These are phyloP conservation scores for Bombus consobrinus DNA, from an alignment of 1,140 invertebrate species.

Conservation along the genomic window DNA sequence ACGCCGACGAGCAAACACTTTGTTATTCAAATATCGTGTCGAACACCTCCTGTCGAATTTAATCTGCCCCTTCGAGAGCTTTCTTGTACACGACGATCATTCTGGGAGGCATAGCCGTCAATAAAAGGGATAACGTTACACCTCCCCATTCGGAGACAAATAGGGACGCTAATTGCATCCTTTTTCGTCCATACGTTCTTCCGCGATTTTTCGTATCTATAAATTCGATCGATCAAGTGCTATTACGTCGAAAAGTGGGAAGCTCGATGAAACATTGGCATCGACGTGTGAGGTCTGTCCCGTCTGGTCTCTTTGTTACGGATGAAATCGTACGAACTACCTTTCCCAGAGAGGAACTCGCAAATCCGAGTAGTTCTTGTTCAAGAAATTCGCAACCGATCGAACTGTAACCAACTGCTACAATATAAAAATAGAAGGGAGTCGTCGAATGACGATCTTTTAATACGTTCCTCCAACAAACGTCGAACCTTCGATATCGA, in stretches of 20 bases:
- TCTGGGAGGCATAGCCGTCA: background rate
- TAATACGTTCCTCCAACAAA: background rate
- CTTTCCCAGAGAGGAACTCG: background rate
- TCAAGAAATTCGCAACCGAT: background rate
- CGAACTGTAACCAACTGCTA: background rate
- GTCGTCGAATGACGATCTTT: background rate
- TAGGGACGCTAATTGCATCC: background rate
- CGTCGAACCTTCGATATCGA: background rate
- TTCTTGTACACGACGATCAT: background rate
- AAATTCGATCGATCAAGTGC: background rate
- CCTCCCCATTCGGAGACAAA: background rate
- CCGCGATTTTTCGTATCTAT: no score
- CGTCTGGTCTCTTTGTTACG: background rate
- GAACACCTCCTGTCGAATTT: slow-evolving; percentile 40
- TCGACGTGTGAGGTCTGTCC: slow-evolving; percentile 1
- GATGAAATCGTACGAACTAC: background rate
- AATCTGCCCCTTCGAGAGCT: slow-evolving; percentile 6
- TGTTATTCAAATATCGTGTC: slow-evolving; percentile 48
- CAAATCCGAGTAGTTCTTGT: background rate
- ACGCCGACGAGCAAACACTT: slow-evolving; percentile 47
- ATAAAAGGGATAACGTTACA: slow-evolving; percentile 17
- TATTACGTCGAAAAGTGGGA: no score
- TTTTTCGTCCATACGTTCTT: background rate
- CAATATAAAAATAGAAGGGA: background rate
- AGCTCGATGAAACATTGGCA: background rate